Conservation (phyloP, 2,113 vertebrate species). For the Eptesicus fuscus region DNA sequence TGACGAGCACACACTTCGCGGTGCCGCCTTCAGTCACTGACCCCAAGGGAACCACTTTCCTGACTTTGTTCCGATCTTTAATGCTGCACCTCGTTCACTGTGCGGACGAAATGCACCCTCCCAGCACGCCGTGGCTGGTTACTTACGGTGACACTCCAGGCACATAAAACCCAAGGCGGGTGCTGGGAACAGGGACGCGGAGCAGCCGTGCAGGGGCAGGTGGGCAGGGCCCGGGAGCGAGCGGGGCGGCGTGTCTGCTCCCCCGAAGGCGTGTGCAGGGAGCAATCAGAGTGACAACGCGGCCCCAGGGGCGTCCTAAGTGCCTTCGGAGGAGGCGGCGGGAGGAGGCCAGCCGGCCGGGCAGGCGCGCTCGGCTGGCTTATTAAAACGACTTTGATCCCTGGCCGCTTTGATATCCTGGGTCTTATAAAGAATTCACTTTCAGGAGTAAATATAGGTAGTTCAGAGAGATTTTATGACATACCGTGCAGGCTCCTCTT, state of each 20-base stretch:
- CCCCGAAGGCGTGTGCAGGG: constrained; percentile 89
- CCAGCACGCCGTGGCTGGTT: neutral
- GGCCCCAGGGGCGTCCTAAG: constrained; percentile 94
- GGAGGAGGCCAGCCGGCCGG: constrained; percentile 90
- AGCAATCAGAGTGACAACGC: constrained; percentile 96
- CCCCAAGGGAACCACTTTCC: neutral
- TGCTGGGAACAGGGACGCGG: constrained; percentile 74
- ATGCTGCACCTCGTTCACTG: neutral
- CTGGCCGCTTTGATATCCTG: constrained; percentile 95
- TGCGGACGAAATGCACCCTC: neutral
- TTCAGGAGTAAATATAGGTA: constrained; percentile 99
- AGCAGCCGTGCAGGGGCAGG: constrained; percentile 58
- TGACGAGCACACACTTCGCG: neutral
- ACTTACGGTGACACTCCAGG: constrained; percentile 1
- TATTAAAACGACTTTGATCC: constrained; percentile 99
- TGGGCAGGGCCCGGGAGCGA: neutral
- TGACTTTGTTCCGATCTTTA: neutral
- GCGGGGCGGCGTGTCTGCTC: constrained; percentile 80
- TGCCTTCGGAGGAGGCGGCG: constrained; percentile 88
- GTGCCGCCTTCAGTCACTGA: neutral
- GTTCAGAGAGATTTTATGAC: constrained; percentile 98
- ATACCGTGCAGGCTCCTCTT: constrained; percentile 88
- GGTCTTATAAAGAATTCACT: constrained; percentile 99
- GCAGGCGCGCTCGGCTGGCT: constrained; percentile 94
- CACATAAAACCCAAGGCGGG: constrained; percentile 73